phyloP scores from a whole-genome alignment of 2,113 vertebrate genomes.

The Indicator indicator region DNA sequence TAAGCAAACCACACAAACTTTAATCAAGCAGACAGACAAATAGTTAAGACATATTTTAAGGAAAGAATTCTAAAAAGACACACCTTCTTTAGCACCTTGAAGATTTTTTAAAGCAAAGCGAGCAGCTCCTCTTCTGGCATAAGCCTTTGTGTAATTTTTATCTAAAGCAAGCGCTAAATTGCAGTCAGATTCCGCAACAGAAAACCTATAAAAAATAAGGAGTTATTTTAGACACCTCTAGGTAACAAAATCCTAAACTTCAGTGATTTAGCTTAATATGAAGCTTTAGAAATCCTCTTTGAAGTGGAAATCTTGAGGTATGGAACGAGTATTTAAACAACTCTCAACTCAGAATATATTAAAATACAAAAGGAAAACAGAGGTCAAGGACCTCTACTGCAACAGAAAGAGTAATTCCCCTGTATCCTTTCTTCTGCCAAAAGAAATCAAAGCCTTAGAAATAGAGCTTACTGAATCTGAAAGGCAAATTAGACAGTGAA shows the following conservation, averaged over 20 bases:
- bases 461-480: neutral
- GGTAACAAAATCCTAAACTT: neutral
- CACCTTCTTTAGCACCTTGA: constrained; percentile 89
- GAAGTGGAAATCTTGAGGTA: neutral
- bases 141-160: constrained; percentile 88
- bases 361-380: neutral
- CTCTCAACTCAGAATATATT: neutral
- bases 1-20: neutral
- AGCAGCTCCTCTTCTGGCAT: constrained; percentile 85
- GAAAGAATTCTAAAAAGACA: neutral
- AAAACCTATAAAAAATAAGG: constrained; percentile 74
- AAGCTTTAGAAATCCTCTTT: neutral
- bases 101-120: constrained; percentile 85
- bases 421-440: neutral
- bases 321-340: neutral
- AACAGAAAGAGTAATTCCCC: neutral
- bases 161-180: constrained; percentile 92
- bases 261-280: neutral
- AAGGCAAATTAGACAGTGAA: neutral
- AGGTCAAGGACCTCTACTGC: neutral
- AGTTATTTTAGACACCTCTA: neutral
- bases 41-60: neutral
- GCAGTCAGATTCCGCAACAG: constrained; percentile 95
- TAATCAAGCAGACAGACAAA: neutral
- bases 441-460: neutral